A percentile compares a stretch with the other conserved stretches of the same genome.
phyloP scores from a whole-genome alignment of 2,888 invertebrate species.

The Folsomia candida region DNA sequence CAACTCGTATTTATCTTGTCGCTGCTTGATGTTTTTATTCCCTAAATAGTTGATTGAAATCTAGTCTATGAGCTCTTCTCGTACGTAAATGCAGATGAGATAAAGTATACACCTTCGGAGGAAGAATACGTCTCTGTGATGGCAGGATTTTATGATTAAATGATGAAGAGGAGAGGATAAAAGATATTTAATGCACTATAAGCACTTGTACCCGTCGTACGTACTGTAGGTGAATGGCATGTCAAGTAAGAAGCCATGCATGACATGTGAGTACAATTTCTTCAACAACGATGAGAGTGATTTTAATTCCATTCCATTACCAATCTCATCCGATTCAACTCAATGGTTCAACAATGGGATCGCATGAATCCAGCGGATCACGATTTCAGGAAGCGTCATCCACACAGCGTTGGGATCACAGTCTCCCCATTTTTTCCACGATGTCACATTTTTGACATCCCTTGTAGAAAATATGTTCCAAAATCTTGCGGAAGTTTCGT shows the following conservation, averaged over 20 bases:
- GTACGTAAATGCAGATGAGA: background rate
- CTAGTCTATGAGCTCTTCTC: background rate
- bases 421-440: too few relatives aligned
- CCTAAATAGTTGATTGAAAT: background rate
- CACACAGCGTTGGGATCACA: too few relatives aligned
- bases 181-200: background rate
- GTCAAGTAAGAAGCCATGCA: conserved; percentile 4
- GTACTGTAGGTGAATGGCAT: conserved; percentile 10
- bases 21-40: background rate
- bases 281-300: background rate
- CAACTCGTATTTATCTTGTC: too few relatives aligned
- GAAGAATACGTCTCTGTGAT: too few relatives aligned
- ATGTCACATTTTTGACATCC: too few relatives aligned
- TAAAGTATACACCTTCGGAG: background rate
- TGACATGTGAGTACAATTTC: background rate
- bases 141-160: too few relatives aligned
- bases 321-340: background rate
- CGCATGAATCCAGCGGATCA: background rate
- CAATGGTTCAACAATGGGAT: conserved; percentile 2
- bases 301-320: conserved; percentile 3
- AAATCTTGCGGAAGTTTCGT: too few relatives aligned
- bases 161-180: background rate
- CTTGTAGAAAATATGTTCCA: too few relatives aligned
- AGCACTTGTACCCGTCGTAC: background rate
- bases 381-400: background rate